Conservation (phyloP, 2,113 vertebrate genomes). For the Aphelocoma coerulescens region DNA sequence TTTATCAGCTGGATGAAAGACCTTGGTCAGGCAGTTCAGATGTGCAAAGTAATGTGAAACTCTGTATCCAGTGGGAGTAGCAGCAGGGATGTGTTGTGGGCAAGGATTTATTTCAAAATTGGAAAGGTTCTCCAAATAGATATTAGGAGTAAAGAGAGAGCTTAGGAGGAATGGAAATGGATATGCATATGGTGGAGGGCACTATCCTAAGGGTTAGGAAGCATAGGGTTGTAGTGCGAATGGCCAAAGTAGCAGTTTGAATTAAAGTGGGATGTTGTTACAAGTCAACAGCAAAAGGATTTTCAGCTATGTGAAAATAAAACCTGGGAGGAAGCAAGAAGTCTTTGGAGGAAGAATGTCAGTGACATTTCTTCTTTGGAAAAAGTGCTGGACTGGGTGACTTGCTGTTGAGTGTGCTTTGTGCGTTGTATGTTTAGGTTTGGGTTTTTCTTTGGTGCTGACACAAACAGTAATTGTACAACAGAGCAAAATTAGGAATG, state of each 20-base stretch:
- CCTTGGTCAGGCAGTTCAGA: not conserved
- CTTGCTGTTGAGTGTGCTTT: not conserved
- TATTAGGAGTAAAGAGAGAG: not conserved
- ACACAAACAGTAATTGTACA: not conserved
- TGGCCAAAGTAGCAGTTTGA: not conserved
- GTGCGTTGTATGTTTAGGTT: not conserved
- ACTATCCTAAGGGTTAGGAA: not conserved
- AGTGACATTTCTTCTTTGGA: not conserved
- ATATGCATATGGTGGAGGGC: not conserved
- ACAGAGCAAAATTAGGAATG: not conserved
- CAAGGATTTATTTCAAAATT: not conserved
- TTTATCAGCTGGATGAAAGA: not conserved
- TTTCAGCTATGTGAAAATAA: not conserved
- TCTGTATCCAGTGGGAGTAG: not conserved
- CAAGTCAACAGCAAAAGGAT: not conserved
- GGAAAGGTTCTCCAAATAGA: not conserved
- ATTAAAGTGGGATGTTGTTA: not conserved
- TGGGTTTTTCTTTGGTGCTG: not conserved
- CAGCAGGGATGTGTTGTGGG: not conserved
- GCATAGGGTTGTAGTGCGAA: not conserved
- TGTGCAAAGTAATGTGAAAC: not conserved
- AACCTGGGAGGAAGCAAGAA: not conserved
- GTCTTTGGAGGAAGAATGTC: not conserved
- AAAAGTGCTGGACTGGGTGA: not conserved
- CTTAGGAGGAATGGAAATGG: not conserved